phyloP scores from a whole-genome alignment of 2,113 vertebrate genomes.

The Emydocephalus ijimae region DNA sequence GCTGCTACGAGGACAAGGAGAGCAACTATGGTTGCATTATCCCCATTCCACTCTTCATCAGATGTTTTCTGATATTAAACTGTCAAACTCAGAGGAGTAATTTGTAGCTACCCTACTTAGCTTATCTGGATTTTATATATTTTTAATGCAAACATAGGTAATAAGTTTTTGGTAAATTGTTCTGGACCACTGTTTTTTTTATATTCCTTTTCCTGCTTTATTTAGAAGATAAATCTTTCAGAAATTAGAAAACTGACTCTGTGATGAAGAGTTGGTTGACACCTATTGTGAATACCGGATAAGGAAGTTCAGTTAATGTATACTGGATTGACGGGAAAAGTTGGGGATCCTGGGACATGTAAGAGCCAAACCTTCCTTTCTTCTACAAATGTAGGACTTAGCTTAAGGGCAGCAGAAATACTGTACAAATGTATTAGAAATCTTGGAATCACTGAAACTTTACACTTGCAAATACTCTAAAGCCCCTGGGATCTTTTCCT shows the following conservation, averaged over 20 bases:
- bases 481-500: not conserved
- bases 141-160: not conserved
- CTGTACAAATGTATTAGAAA: not conserved
- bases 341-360: not conserved
- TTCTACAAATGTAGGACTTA: not conserved
- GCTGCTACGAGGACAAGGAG: not conserved
- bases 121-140: not conserved
- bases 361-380: not conserved
- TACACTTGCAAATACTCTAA: not conserved
- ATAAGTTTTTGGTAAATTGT: not conserved
- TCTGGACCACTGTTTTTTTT: not conserved
- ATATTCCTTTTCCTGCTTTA: not conserved
- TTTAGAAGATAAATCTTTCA: not conserved
- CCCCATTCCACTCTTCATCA: not conserved
- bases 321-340: not conserved
- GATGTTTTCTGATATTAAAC: not conserved
- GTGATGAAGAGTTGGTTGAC: not conserved
- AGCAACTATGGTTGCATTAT: not conserved
- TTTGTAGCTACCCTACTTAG: too few species aligned
- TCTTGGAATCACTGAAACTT: not conserved
- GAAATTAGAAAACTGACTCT: not conserved
- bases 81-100: not conserved
- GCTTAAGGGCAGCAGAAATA: not conserved
- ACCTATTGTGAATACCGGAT: not conserved
- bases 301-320: not conserved